Percentiles rank a stretch among this genome's conserved stretches.
Evolutionary conservation across 2,797 vertebrate species (phyloP).

Genomic region (Malacoctenus gilli): DNA sequence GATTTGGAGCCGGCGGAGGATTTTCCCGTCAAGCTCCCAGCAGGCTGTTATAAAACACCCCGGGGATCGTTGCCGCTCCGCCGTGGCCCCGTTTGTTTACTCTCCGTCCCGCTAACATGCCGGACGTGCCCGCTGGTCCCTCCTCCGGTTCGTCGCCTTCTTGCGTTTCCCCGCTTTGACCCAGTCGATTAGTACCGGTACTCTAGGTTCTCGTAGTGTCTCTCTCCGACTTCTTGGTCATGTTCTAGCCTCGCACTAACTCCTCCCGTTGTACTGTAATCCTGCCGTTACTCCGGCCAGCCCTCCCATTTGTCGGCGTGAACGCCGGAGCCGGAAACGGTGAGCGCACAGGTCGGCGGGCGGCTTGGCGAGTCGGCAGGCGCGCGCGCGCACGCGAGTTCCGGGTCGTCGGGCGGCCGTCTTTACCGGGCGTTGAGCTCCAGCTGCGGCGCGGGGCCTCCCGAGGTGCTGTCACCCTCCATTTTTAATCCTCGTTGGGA

Average conservation of each 20-base stretch:
- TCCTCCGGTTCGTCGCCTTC: conserved; percentile 69
- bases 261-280: conserved; percentile 67
- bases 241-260: conserved; percentile 60
- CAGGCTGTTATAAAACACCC: conserved; percentile 56
- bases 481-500: neutral
- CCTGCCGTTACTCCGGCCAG: conserved; percentile 62
- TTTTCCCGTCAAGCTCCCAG: conserved; percentile 53
- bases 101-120: conserved; percentile 53
- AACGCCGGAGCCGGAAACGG: conserved; percentile 52
- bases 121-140: conserved; percentile 47
- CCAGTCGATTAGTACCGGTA: too few species aligned
- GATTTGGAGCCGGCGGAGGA: conserved; percentile 64
- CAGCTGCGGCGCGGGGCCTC: conserved; percentile 61
- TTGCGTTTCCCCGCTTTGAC: conserved; percentile 33
- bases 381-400: too few species aligned
- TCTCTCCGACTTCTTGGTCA: too few species aligned
- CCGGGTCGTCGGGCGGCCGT: too few species aligned
- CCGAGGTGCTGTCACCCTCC: conserved; percentile 41
- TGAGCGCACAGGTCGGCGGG: conserved; percentile 56
- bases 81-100: conserved; percentile 60
- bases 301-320: conserved; percentile 1
- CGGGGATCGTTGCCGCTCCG: conserved; percentile 18
- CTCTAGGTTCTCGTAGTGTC: too few species aligned
- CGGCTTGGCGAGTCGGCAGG: too few species aligned
- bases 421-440: conserved; percentile 32